These are phyloP conservation scores for Platyrinchus mystaceus DNA, from an alignment of 2,797 vertebrate species.

Conservation along the genomic window DNA sequence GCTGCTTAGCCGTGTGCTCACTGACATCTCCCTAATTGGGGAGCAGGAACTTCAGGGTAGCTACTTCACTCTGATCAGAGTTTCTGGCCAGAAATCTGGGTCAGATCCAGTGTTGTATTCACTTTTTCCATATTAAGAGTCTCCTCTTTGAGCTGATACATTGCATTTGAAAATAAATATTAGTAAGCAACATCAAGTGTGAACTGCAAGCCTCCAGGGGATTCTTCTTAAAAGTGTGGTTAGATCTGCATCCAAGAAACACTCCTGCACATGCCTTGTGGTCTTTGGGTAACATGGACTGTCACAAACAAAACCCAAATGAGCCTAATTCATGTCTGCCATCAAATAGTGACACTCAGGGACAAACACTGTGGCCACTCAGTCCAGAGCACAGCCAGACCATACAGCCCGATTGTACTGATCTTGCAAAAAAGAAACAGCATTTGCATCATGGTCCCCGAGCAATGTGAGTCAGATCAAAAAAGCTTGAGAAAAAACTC, in stretches of 20 bases:
- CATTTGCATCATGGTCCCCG: neutral
- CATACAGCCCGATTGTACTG: accelerated
- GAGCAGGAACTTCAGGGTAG: slow-evolving; percentile 31
- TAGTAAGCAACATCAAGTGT: neutral
- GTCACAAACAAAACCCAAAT: neutral
- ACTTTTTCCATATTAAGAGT: neutral
- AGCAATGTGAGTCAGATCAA: neutral
- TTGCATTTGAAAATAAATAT: neutral
- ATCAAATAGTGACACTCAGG: neutral
- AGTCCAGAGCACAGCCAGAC: neutral
- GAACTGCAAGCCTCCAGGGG: neutral
- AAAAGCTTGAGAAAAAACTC: neutral
- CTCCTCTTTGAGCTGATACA: accelerated
- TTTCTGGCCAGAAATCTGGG: neutral
- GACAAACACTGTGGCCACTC: neutral
- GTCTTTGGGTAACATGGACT: neutral
- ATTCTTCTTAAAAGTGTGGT: neutral
- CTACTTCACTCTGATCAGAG: neutral
- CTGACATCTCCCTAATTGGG: slow-evolving; percentile 65
- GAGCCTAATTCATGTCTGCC: neutral
- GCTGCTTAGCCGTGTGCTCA: slow-evolving; percentile 42
- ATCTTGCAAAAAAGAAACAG: neutral
- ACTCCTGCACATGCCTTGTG: neutral
- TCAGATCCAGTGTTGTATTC: neutral
- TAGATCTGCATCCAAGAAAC: neutral